Evolutionary conservation across 2,797 vertebrate species (phyloP), one percentile per base, ranked within the genome.

Genomic region (Taeniopygia guttata): DNA sequence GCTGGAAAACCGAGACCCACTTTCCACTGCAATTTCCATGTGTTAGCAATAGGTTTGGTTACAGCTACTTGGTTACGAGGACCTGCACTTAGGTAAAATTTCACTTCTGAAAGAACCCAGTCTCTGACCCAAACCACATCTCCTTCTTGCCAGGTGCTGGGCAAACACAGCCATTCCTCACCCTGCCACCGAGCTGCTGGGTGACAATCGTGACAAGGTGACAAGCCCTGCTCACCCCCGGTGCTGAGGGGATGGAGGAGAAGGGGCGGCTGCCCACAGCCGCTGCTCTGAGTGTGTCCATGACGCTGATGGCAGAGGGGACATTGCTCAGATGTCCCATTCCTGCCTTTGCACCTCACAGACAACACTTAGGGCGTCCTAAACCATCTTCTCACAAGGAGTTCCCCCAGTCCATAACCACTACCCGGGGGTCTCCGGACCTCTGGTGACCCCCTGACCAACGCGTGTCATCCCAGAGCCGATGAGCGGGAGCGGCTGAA

Each of bases 401-500:
- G 16, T 18, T 62, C 43, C 12, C 52, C 56, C 48, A 29, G 7
- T 43, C 40, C 1, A 1, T 2, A 73, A 54, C 21, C 55, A 51
- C 9, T 12, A 23, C 16, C 13, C 3, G 38, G 17, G 43, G 13
- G 8, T 38, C 26, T 27, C 38, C 10, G 29, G 9, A 11, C 10
- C 11, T 3, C 70, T 51, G 76, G 32, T 16, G 36, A 72, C 6
- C 27, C 14, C 10, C 51, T 9, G 29, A 12, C 7, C 34, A 9
- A 29, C 46, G 9, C 8, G 2, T 2, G 20, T 59, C 56, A 60
- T 7, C 72, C 16, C 26, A 11, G 2, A 14, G 30, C 36, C 5
- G 25, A 10, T 0, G 3, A 11, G 9, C 2, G 11, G 48, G 20
- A 40, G 16, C 14, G 23, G 0, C 3, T 7, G 55, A 79, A 20